Conservation (phyloP, 2,797 vertebrate species). For the Pachyuromys duprasi region DNA sequence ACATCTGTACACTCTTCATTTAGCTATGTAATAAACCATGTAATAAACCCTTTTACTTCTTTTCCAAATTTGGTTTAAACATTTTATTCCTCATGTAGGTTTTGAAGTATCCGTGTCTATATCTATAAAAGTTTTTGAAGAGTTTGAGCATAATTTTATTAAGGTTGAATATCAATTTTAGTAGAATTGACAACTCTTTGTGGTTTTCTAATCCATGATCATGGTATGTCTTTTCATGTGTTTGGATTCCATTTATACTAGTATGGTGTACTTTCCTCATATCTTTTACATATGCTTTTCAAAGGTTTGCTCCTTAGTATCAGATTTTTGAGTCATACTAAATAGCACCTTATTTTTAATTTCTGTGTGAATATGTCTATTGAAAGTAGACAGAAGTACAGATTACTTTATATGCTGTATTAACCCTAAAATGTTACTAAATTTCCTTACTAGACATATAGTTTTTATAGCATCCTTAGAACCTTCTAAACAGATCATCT, state of each 20-base stretch:
- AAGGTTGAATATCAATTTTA: not conserved
- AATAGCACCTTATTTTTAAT: not conserved
- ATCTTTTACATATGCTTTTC: not conserved
- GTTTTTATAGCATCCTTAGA: not conserved
- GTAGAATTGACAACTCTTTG: not conserved
- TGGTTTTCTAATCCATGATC: not conserved
- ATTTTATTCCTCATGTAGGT: not conserved
- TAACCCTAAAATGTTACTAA: not conserved
- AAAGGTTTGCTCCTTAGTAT: not conserved
- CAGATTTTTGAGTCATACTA: not conserved
- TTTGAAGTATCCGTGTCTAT: not conserved
- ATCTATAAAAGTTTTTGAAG: not conserved
- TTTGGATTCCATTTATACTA: not conserved
- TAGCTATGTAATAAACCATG: not conserved
- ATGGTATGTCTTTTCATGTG: not conserved
- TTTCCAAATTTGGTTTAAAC: not conserved
- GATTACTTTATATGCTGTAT: not conserved
- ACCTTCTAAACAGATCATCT: not conserved
- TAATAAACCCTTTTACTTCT: not conserved
- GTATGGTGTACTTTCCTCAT: not conserved
- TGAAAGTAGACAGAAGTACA: not conserved
- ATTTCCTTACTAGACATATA: not conserved
- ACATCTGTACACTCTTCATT: too few species aligned
- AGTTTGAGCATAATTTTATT: not conserved
- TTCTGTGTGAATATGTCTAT: not conserved